These are phyloP conservation scores for Dinoponera quadriceps DNA, from an alignment of 1,140 invertebrate genomes.

Conservation along the genomic window DNA sequence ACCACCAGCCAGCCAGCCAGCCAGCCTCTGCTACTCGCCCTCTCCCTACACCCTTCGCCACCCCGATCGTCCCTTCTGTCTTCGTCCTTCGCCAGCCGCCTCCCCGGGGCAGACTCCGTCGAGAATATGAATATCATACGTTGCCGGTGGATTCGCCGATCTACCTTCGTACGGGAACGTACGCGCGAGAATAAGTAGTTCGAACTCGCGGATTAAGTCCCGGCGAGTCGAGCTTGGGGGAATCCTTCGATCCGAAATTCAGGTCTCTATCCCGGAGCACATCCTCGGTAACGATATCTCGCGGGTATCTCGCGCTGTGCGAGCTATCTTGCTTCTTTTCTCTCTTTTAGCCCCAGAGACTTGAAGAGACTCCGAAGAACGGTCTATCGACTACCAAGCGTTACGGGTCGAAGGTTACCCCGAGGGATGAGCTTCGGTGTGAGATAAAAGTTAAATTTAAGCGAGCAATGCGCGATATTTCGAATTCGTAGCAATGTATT, in stretches of 20 bases:
- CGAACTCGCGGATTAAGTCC: constrained; percentile 49
- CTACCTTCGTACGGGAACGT: constrained; percentile 26
- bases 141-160: constrained; percentile 38
- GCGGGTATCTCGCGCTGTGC: neutral
- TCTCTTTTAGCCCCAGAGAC: constrained; percentile 19
- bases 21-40: constrained; percentile 39
- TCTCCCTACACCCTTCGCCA: constrained; percentile 12
- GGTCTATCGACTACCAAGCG: constrained; percentile 12
- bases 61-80: constrained; percentile 26
- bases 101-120: constrained; percentile 62
- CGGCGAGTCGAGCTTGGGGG: constrained; percentile 6
- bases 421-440: neutral
- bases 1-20: constrained; percentile 53
- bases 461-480: neutral
- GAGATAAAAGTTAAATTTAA: neutral
- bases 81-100: constrained; percentile 51
- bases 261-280: neutral
- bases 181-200: neutral
- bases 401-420: neutral
- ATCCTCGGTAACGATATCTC: constrained; percentile 44
- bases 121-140: constrained; percentile 79
- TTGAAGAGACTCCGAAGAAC: constrained; percentile 19
- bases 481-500: neutral
- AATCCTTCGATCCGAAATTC: constrained; percentile 12
- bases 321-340: neutral